Base-by-base conservation (phyloP, 30 jellyfish, hydroid and myxozoan genomes). In the Hydractinia symbiolongicarpus region DNA sequence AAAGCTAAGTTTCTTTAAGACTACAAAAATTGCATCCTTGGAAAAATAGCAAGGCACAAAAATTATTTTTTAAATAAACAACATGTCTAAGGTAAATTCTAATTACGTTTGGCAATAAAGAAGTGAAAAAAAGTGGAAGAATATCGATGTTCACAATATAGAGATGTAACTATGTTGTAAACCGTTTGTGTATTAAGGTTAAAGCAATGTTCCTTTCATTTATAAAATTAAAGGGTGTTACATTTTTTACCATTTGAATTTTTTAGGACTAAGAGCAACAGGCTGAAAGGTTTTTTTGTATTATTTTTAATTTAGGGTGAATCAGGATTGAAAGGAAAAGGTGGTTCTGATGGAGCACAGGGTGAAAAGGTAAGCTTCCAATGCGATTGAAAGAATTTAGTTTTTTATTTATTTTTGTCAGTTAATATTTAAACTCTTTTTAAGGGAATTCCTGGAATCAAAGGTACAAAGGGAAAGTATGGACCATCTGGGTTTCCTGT, bases 401-500 rank as follows among this genome's bases (percentile, higher is more conserved):
- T 58, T 44, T 20, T 9, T 20, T 1, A 5, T 8, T 20, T 13
- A 44, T 21, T 8, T 19, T 58, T 14, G n/a, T 7, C 5, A 6
- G 84, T 40, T n/a, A 58, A 54, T 14, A 10, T 54, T 9, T 50
- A 6, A 17, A 10, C 51, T 52, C 4, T n/a, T 53, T 57, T 77
- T 4, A 8, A 86, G 95, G 95, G 95, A 0, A 50, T 58, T 7
- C 54, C 67, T 61, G 95, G 95, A 54, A 14, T 21, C 15, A 49
- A 58, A 9, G 95, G 95, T 11, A 66, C 1, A 21, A 78, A 76
- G 66, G 96, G 96, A 54, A 72, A 70, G 50, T 54, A 58, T 19
- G 95, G 95, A 5, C 76, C 57, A 9, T 82, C 56, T 53, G 95
- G 95, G 19, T 64, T 64, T 64, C 74, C 74, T 64, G 74, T 64